Percentiles rank a stretch among this genome's conserved stretches.
phyloP scores from a whole-genome alignment of 1,140 invertebrate species.

The Harlomillsia oculata region DNA sequence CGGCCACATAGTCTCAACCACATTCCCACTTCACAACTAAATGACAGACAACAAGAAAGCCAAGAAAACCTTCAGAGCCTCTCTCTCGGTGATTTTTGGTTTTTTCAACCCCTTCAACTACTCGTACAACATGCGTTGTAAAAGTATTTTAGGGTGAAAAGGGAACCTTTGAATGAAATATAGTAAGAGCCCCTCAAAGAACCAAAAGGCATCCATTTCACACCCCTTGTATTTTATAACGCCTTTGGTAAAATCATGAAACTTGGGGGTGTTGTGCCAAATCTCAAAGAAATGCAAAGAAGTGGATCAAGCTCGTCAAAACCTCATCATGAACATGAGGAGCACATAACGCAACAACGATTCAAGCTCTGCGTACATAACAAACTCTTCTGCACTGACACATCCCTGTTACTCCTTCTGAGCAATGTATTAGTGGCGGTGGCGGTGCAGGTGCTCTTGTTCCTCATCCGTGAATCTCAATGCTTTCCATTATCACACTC shows the following conservation, averaged over 20 bases:
- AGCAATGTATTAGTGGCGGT: too few relatives aligned
- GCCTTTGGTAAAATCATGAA: conserved; percentile 10
- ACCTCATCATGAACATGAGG: too few relatives aligned
- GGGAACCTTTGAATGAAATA: neutral
- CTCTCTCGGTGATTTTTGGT: neutral
- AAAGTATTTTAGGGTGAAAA: neutral
- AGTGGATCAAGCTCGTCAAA: conserved; percentile 25
- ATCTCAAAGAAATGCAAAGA: conserved; percentile 18
- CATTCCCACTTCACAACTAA: too few relatives aligned
- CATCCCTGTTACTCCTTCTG: too few relatives aligned
- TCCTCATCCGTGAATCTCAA: too few relatives aligned
- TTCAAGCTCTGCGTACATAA: too few relatives aligned
- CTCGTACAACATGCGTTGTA: neutral
- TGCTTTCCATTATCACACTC: too few relatives aligned
- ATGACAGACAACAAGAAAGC: too few relatives aligned
- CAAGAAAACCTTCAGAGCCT: neutral
- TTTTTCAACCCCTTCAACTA: neutral
- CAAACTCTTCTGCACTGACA: too few relatives aligned
- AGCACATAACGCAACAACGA: too few relatives aligned
- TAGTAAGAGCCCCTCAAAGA: conserved; percentile 10
- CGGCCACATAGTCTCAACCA: too few relatives aligned
- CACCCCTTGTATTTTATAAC: conserved; percentile 22
- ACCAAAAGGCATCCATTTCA: conserved; percentile 16
- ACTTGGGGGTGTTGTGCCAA: conserved; percentile 23
- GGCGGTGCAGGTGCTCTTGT: too few relatives aligned